Conservation (phyloP, 2,113 vertebrate species). For the Anseranas semipalmata region DNA sequence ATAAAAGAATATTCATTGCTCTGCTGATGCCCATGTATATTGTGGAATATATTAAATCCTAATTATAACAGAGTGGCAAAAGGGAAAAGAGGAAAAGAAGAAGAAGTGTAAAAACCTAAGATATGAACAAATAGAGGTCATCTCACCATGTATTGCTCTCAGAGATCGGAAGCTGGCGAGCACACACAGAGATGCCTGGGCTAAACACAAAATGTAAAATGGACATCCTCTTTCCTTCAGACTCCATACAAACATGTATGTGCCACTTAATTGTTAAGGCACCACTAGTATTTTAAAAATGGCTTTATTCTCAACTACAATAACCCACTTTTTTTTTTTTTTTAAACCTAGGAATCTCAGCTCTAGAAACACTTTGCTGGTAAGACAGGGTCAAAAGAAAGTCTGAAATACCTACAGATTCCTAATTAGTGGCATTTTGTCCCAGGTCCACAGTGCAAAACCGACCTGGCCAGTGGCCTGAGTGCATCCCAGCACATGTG, state of each 20-base stretch:
- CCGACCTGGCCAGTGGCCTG: neutral
- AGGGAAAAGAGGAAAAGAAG: neutral
- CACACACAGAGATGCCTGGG: neutral
- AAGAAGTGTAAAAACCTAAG: neutral
- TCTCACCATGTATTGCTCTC: neutral
- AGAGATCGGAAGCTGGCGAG: neutral
- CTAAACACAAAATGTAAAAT: neutral
- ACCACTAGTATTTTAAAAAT: neutral
- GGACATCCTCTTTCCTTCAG: neutral
- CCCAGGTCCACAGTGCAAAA: neutral
- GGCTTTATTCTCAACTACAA: neutral
- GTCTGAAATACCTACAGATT: neutral
- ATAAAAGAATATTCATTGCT: neutral
- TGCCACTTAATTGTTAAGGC: neutral
- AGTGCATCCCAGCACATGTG: neutral
- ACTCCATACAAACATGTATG: neutral
- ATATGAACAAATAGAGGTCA: slow-evolving; percentile 16
- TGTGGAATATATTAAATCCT: neutral
- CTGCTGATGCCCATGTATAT: neutral
- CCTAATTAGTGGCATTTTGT: neutral
- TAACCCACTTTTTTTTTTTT: neutral
- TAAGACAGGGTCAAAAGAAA: neutral
- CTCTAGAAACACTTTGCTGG: neutral
- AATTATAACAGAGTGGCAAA: neutral
- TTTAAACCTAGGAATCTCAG: neutral